Evolutionary conservation across 2,797 vertebrate genomes (phyloP).

Genomic region (Trachops cirrhosus): DNA sequence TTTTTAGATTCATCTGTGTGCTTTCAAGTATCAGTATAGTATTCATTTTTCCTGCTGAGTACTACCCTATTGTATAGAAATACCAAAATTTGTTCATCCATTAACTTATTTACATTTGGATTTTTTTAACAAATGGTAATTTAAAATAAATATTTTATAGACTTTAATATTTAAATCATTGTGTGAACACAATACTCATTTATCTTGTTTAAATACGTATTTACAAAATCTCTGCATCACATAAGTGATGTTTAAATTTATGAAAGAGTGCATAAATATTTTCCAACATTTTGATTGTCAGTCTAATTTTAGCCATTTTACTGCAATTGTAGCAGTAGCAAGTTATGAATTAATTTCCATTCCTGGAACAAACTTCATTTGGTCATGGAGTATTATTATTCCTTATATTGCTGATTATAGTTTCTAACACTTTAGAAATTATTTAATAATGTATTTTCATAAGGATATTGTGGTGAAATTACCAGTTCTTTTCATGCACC

Average conservation of each 20-base stretch:
- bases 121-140: neutral
- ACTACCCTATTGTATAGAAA: neutral
- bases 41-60: neutral
- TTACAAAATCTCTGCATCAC: neutral
- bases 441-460: neutral
- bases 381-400: neutral
- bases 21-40: neutral
- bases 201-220: neutral
- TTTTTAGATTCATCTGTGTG: neutral
- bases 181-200: neutral
- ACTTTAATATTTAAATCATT: neutral
- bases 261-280: neutral
- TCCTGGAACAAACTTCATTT: neutral
- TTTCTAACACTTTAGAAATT: neutral
- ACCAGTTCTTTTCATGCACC: neutral
- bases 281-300: neutral
- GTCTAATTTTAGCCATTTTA: neutral
- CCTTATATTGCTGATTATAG: neutral
- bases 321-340: neutral
- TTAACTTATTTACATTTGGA: too few relatives aligned
- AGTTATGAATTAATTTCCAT: neutral
- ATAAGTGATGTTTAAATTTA: neutral
- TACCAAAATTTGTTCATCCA: too few relatives aligned
- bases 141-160: neutral
- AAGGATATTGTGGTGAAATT: neutral